A percentile compares a stretch with the other conserved stretches of the same genome.
Evolutionary conservation across 2,797 vertebrate species (phyloP).

Genomic region (Phataginus tricuspis): DNA sequence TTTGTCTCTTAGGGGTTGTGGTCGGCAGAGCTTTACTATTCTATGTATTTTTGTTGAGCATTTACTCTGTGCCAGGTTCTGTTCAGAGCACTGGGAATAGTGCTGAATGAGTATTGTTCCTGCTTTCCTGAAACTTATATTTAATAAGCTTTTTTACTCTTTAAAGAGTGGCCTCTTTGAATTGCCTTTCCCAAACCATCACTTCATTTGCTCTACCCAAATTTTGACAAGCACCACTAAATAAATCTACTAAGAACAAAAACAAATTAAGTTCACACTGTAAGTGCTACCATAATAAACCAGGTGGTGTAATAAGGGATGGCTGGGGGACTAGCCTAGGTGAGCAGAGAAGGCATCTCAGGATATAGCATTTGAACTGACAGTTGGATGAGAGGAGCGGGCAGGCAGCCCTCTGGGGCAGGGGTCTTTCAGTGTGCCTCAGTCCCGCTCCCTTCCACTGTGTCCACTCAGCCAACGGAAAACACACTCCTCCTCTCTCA

Average conservation of each 20-base stretch:
- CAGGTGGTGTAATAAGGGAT: not conserved
- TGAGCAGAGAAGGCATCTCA: not conserved
- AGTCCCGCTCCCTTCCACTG: not conserved
- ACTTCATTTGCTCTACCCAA: not conserved
- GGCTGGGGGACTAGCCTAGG: not conserved
- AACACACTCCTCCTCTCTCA: not conserved
- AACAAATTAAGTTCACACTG: not conserved
- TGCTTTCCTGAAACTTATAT: not conserved
- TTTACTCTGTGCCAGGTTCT: not conserved
- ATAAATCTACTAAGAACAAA: constrained; percentile 34
- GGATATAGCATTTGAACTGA: not conserved
- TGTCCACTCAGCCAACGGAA: not conserved
- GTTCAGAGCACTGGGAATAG: not conserved
- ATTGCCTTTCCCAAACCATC: not conserved
- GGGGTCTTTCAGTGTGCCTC: not conserved
- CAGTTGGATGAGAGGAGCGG: not conserved
- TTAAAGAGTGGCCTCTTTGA: not conserved
- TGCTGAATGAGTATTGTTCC: not conserved
- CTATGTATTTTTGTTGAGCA: not conserved
- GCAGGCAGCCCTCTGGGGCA: not conserved
- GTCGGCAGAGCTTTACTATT: not conserved
- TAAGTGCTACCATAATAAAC: not conserved
- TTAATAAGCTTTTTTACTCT: not conserved
- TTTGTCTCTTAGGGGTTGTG: not conserved
- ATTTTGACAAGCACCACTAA: not conserved